Evolutionary conservation across 2,113 vertebrate genomes (phyloP), one percentile per base, ranked within the genome.

Genomic region (Clarias batrachus): DNA sequence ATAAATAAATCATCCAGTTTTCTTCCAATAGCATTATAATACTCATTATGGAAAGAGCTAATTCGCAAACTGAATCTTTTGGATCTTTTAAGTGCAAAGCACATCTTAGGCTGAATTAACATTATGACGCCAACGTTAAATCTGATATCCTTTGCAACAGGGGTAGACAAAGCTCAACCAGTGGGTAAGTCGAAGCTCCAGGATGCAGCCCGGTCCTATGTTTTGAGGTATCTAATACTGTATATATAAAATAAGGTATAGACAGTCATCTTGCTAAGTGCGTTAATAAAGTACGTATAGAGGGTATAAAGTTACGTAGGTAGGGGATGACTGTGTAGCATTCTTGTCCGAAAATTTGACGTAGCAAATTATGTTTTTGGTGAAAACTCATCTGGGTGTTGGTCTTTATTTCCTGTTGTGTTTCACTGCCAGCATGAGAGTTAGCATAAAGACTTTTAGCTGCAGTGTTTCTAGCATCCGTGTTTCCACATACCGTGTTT

Each of bases 11-110:
- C 4, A 54, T 80, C 83, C 13, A 13, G 76, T 85, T 23, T 14
- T 16, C 33, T 70, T 71, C 52, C 71, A 56, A 73, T 52, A 56
- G 11, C 25, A 73, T 71, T 63, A 25, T 37, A 66, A 41, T 8
- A 23, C 73, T 80, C 65, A 48, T 60, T 25, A 65, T 85, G 81
- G 65, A 54, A 74, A 30, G 81, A 54, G 30, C 57, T 63, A 21
- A 60, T 68, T 66, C 52, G 3, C 37, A 78, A 82, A 68, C 82
- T 57, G 33, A 86, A 54, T 37, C 80, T 79, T 25, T 52, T 52
- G 23, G n/a, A 76, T 11, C n/a, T 78, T 79, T 57, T 30, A 57
- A 56, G 41, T 4, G 3, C 5, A 21, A 13, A 56, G 4, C 25
- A 27, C 25, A 56, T 76, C 12, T 0, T 2, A 57, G 6, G 2